Evolutionary conservation across 2,113 vertebrate species (phyloP).

Genomic region (Nycticorax nycticorax): DNA sequence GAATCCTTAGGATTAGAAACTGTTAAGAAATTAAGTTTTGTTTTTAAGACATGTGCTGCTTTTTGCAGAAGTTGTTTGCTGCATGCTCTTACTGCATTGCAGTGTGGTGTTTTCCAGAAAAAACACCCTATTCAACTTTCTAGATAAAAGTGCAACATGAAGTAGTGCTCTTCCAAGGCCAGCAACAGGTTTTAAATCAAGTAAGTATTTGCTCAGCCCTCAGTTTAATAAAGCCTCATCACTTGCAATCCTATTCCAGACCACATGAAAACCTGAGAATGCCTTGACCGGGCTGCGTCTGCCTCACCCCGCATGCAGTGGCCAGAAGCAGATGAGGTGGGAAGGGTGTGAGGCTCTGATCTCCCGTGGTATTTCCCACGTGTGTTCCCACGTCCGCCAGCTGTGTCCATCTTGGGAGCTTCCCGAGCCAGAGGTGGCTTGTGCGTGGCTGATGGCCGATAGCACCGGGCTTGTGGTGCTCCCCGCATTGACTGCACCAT

Average conservation of each 20-base stretch:
- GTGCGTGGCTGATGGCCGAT: fast-evolving
- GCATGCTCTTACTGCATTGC: background rate
- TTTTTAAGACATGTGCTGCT: background rate
- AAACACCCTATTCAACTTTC: background rate
- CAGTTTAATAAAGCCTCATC: background rate
- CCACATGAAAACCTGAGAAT: background rate
- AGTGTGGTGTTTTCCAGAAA: background rate
- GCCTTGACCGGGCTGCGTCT: background rate
- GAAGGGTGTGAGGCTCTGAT: background rate
- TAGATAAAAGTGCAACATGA: background rate
- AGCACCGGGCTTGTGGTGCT: background rate
- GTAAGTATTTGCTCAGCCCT: background rate
- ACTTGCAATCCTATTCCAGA: background rate
- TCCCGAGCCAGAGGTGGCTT: background rate
- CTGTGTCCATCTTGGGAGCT: background rate
- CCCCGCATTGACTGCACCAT: fast-evolving
- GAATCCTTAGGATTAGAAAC: background rate
- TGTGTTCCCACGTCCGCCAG: background rate
- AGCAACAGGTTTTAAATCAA: background rate
- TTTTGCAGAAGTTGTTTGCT: background rate
- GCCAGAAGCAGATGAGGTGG: background rate
- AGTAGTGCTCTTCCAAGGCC: background rate
- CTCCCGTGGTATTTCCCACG: background rate
- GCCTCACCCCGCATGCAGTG: background rate
- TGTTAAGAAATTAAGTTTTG: background rate